Base-by-base conservation (phyloP, 2,113 vertebrate genomes). In the Collichthys lucidus region DNA sequence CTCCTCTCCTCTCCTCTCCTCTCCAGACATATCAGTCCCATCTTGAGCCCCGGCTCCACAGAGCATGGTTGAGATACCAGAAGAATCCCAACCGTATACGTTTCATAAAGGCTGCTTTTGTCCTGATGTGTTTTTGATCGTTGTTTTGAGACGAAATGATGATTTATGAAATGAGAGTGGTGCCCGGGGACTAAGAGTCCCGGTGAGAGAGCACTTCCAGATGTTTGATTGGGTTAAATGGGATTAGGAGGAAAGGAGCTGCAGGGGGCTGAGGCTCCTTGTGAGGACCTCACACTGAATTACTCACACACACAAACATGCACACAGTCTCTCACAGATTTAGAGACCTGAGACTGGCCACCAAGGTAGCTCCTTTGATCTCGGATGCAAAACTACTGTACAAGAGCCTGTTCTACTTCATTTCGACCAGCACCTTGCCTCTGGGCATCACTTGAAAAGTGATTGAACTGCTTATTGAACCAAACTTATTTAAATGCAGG, bases 201-300 rank as follows among this genome's bases (percentile, higher is more conserved):
- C 29, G 24, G 61, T 66, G 26, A 82, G 24, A 91, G 83, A 94
- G 80, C 63, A 69, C 59, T 94, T 92, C 91, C 93, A 94, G 93
- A 94, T 94, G 92, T 94, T 90, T 92, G 86, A 92, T 85, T 82
- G 42, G 82, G 80, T 87, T 90, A 84, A 89, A 86, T 77, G 79
- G 87, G 83, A 89, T 93, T 90, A 78, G 74, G 71, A 55, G 55
- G 62, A 74, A 74, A 80, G 11, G 61, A 60, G 68, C 60, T 78
- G 79, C 59, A 82, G 55, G 77, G 82, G 80, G 60, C 59, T 40
- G 57, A 82, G 86, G 44, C 81, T n/a, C 57, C 72, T 65, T 66
- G 63, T 19, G 26, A 17, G 24, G 90, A 89, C 85, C 77, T 69
- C 85, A 88, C 86, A 90, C 85, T 52, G 55, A 80, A 74, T 66